Evolutionary conservation across 1,140 invertebrate species (phyloP).

Genomic region (Cherax destructor): DNA sequence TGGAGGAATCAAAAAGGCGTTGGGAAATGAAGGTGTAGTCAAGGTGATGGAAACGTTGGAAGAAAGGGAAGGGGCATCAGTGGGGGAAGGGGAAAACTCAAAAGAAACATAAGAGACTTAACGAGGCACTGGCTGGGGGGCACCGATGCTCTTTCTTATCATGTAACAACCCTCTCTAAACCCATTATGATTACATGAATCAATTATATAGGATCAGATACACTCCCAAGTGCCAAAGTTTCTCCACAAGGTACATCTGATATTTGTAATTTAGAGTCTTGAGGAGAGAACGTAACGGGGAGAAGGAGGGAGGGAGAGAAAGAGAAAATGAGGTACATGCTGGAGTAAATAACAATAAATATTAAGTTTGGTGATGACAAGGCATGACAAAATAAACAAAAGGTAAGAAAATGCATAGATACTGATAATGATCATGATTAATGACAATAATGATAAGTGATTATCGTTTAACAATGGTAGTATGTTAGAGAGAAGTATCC

Average conservation of each 20-base stretch:
- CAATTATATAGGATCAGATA: not conserved
- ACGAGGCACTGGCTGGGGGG: not conserved
- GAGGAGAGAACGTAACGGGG: not conserved
- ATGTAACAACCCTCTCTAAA: not conserved
- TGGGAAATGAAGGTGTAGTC: too few relatives aligned
- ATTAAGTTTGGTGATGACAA: too few relatives aligned
- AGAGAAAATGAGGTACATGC: not conserved
- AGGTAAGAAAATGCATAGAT: too few relatives aligned
- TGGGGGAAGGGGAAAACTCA: not conserved
- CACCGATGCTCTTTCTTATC: not conserved
- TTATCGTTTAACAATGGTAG: too few relatives aligned
- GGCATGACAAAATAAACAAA: too few relatives aligned
- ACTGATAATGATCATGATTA: too few relatives aligned
- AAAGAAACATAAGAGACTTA: not conserved
- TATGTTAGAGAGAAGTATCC: too few relatives aligned
- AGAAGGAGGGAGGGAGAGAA: not conserved
- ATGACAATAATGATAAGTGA: too few relatives aligned
- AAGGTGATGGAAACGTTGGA: too few relatives aligned
- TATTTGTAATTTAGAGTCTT: not conserved
- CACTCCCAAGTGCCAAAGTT: not conserved
- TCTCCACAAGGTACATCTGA: not conserved
- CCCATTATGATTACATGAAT: constrained; percentile 6
- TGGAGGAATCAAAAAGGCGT: too few relatives aligned
- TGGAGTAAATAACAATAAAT: too few relatives aligned
- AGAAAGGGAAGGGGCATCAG: not conserved